Conservation (phyloP, 2,888 invertebrate species). For the Euspilapteryx auroguttella region DNA sequence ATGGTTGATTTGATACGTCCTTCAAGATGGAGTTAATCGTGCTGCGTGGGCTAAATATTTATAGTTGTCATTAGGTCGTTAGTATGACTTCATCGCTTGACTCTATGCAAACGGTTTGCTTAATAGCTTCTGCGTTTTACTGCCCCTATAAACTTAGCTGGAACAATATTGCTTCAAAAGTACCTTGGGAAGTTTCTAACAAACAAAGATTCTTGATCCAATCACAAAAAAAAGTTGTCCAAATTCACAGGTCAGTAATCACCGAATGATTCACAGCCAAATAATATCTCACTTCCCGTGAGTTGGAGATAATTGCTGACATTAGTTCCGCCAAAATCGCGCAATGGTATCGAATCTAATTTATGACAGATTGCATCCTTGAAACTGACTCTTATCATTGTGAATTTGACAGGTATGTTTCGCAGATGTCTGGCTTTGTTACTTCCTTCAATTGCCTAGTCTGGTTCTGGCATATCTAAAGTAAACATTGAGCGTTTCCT, state of each 20-base stretch:
- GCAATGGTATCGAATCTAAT: constrained; percentile 1
- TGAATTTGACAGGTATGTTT: too few relatives aligned
- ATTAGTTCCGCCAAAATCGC: constrained; percentile 39
- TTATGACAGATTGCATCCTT: too few relatives aligned
- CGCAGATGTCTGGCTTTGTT: constrained; percentile 27
- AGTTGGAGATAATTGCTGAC: constrained; percentile 33
- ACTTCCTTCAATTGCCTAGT: constrained; percentile 19
- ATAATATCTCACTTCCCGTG: constrained; percentile 44
- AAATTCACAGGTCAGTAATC: constrained; percentile 19
- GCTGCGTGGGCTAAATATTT: constrained; percentile 36
- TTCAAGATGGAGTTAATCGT: constrained; percentile 9
- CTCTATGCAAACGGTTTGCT: constrained; percentile 7
- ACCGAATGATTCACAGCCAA: constrained; percentile 30
- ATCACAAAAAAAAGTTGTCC: not conserved
- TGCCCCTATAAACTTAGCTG: too few relatives aligned
- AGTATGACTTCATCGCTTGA: constrained; percentile 40
- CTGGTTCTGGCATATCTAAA: too few relatives aligned
- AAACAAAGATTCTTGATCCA: too few relatives aligned
- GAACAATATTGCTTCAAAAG: too few relatives aligned
- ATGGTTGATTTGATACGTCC: too few relatives aligned
- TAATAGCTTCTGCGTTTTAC: not conserved
- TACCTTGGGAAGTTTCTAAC: too few relatives aligned
- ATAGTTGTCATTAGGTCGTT: constrained; percentile 23
- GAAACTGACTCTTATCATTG: too few relatives aligned
- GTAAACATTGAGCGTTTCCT: too few relatives aligned